phyloP scores from a whole-genome alignment of 64 coral and sea anemone genomes.

The Platygyra sinensis region DNA sequence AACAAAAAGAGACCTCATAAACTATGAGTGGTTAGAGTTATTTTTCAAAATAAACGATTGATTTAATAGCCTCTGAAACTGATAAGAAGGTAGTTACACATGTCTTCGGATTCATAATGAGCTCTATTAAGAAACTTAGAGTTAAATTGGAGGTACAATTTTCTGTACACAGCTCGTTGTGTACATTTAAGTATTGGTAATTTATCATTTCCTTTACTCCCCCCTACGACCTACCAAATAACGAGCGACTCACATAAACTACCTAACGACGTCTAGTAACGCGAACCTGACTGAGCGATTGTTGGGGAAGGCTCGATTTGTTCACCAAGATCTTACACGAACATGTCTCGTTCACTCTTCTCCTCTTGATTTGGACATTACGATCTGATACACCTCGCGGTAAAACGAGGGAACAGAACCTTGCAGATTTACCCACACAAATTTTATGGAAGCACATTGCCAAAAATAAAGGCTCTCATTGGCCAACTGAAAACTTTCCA shows the following conservation, averaged over 20 bases:
- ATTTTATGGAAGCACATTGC: neutral
- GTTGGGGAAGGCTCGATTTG: constrained; percentile 90
- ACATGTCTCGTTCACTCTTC: constrained; percentile 80
- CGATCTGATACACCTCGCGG: constrained; percentile 86
- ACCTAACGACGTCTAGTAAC: neutral
- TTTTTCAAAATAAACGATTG: too few relatives aligned
- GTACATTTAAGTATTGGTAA: too few relatives aligned
- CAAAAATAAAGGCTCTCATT: neutral
- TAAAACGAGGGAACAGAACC: constrained; percentile 82
- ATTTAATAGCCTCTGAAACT: too few relatives aligned
- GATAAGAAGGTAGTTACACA: too few relatives aligned
- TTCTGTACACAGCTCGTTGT: too few relatives aligned
- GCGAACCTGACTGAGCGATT: constrained; percentile 69
- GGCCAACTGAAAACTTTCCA: neutral
- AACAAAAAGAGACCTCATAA: neutral
- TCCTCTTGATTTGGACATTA: constrained; percentile 92
- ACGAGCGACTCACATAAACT: neutral
- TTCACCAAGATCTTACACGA: constrained; percentile 84
- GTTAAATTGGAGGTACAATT: too few relatives aligned
- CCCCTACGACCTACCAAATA: too few relatives aligned
- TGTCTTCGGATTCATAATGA: neutral
- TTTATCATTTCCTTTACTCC: neutral
- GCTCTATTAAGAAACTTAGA: neutral
- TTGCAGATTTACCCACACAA: constrained; percentile 31
- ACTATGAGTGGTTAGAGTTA: neutral